These are phyloP conservation scores for Drosophila sechellia DNA, from an alignment of 1,140 invertebrate species.

Conservation along the genomic window DNA sequence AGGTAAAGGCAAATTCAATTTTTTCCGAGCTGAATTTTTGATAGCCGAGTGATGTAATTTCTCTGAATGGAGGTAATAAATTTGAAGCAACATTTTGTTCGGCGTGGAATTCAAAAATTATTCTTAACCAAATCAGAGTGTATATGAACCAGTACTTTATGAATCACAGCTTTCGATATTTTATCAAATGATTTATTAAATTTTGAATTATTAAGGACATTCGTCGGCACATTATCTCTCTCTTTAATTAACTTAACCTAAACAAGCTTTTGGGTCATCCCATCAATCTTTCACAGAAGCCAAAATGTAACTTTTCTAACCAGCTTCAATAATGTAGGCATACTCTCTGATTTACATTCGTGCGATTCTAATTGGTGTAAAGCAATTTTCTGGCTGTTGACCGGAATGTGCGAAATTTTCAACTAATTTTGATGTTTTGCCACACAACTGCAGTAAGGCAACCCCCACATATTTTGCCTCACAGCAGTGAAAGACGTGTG, in stretches of 20 bases:
- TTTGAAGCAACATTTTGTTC: slow-evolving; percentile 4
- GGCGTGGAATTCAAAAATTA: neutral
- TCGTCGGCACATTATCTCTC: neutral
- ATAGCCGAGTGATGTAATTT: slow-evolving; percentile 14
- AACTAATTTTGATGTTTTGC: slow-evolving; percentile 59
- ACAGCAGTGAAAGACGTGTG: slow-evolving; percentile 1
- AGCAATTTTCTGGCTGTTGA: slow-evolving; percentile 31
- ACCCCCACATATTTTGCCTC: neutral
- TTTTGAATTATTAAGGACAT: too few species aligned
- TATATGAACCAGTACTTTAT: too few species aligned
- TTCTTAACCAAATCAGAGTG: neutral
- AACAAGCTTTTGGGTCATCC: neutral
- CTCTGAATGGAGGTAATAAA: slow-evolving; percentile 22
- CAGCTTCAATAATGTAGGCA: neutral
- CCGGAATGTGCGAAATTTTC: slow-evolving; percentile 42
- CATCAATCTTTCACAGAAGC: slow-evolving; percentile 1
- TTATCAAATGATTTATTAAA: too few species aligned
- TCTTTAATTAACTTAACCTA: neutral
- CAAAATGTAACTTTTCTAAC: neutral
- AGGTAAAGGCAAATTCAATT: slow-evolving; percentile 52
- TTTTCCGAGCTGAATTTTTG: slow-evolving; percentile 33
- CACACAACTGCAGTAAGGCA: slow-evolving; percentile 23
- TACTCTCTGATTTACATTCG: slow-evolving; percentile 20
- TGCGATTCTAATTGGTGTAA: slow-evolving; percentile 12
- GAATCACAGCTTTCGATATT: too few species aligned